Evolutionary conservation across 1,140 invertebrate species (phyloP), one percentile per base, ranked within the genome.

Genomic region (Phymastichus coffea): DNA sequence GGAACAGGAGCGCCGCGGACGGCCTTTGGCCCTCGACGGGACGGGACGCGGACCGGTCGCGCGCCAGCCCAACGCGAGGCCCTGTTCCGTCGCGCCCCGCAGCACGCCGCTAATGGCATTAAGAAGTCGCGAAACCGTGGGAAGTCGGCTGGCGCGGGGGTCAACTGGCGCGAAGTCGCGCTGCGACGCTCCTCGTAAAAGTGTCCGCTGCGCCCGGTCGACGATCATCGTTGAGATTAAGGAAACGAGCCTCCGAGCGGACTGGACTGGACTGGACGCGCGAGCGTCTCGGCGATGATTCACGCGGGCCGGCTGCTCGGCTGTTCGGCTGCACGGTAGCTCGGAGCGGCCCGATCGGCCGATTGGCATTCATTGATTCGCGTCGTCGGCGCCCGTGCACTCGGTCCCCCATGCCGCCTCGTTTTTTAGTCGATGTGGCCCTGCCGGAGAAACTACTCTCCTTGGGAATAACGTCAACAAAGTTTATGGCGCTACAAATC

Each of bases 181-280:
- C 64, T 49, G 61, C 58, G 63, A 58, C 70, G 63, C 47, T 63
- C 43, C 67, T 74, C 71, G 66, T 75, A 75, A 76, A 74, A 71
- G 70, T 70, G 66, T 63, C 56, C 61, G 47, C 43, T 61, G 52
- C 57, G 63, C 57, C 55, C 67, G 63, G 58, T 62, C 64, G 61
- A 73, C 71, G 73, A 77, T 77, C 76, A 77, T 77, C 73, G 68
- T 66, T 56, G 64, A 76, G 75, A 78, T 78, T 73, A 70, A 72
- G 66, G 63, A 63, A 66, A 60, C 64, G 65, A 66, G 48, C 47
- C n/a, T n/a, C n/a, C 65, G 66, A 66, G 44, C 68, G 53, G 64
- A 56, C 37, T 28, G 4, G 30, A 28, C 23, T 17, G n/a, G 54
- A 41, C 35, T 23, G 41, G 23, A 47, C 40, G 46, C 47, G 9